These are phyloP conservation scores for Solenodon paradoxus DNA, from an alignment of 2,113 vertebrate genomes.

Conservation along the genomic window DNA sequence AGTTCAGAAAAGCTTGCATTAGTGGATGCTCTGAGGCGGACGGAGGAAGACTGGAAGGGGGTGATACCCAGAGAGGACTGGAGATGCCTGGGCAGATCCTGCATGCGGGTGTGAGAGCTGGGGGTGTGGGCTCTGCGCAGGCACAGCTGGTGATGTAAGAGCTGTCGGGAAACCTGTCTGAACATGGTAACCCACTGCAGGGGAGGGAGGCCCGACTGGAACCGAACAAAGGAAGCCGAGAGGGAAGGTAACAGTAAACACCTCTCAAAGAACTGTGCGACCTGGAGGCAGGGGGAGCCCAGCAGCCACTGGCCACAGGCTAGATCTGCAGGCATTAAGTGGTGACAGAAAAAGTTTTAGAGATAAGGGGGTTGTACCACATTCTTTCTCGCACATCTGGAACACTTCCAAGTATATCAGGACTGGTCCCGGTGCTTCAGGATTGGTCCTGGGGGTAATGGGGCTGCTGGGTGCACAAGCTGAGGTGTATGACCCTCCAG, in stretches of 20 bases:
- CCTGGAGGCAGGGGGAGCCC: background rate
- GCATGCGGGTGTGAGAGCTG: background rate
- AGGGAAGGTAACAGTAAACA: background rate
- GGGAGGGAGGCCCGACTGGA: background rate
- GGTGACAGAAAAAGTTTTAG: background rate
- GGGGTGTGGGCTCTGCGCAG: background rate
- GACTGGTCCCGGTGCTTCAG: no score
- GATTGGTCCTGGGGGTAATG: no score
- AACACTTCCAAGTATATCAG: no score
- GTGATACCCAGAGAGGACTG: background rate
- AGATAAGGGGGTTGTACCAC: background rate
- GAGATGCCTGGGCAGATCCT: background rate
- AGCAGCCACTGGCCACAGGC: background rate
- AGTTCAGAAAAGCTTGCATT: background rate
- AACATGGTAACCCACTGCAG: background rate
- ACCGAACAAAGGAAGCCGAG: slow-evolving; percentile 14
- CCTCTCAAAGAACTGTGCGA: background rate
- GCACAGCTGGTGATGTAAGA: slow-evolving; percentile 20
- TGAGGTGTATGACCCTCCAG: no score
- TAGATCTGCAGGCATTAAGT: background rate
- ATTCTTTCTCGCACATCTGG: background rate
- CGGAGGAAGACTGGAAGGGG: background rate
- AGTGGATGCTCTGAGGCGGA: background rate
- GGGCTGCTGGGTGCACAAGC: background rate
- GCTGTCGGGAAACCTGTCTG: slow-evolving; percentile 40